These are phyloP conservation scores for Ptyas mucosa DNA, from an alignment of 2,113 vertebrate species.

Conservation along the genomic window DNA sequence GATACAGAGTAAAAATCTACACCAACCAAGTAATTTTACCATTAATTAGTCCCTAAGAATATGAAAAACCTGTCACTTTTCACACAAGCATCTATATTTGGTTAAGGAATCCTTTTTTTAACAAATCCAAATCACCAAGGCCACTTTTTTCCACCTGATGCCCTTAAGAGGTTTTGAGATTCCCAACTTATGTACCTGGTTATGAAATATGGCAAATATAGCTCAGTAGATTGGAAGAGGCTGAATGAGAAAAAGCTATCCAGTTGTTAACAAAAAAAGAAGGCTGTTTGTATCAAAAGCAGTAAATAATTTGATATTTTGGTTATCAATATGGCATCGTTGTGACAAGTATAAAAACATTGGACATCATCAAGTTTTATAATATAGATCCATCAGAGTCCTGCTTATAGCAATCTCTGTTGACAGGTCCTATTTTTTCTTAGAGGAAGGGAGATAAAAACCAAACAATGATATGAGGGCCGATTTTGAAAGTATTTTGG, in stretches of 20 bases:
- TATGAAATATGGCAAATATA: not conserved
- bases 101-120: not conserved
- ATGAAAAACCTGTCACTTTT: not conserved
- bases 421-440: not conserved
- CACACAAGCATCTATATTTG: not conserved
- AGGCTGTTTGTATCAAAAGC: not conserved
- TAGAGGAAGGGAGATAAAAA: not conserved
- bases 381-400: not conserved
- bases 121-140: not conserved
- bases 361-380: not conserved
- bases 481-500: not conserved
- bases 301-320: not conserved
- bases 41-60: not conserved
- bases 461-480: not conserved
- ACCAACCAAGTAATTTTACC: not conserved
- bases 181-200: not conserved
- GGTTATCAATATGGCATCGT: not conserved
- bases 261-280: not conserved
- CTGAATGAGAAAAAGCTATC: not conserved
- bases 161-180: not conserved
- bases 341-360: not conserved
- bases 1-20: not conserved
- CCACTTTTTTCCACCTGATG: not conserved
- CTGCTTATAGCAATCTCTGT: not conserved
- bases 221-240: not conserved